Conservation (phyloP, 2,797 vertebrate genomes). For the Clarias laeviceps region DNA sequence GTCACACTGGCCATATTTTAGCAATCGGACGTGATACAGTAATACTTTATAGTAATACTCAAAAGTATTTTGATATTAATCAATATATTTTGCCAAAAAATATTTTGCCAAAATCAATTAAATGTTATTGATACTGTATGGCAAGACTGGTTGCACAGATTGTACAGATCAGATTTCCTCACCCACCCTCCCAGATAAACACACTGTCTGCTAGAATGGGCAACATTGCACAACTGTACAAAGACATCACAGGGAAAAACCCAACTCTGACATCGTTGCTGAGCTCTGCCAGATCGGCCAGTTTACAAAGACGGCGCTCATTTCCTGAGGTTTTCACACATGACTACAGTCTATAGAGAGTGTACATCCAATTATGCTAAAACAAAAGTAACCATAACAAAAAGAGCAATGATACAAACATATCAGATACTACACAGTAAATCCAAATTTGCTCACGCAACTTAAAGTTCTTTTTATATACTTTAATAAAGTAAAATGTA, state of each 20-base stretch:
- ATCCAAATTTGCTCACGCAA: too few relatives aligned
- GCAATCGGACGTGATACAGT: too few relatives aligned
- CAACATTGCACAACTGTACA: background rate
- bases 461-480: too few relatives aligned
- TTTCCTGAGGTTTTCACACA: background rate
- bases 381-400: background rate
- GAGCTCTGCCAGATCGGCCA: background rate
- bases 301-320: background rate
- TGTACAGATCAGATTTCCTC: background rate
- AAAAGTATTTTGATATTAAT: background rate
- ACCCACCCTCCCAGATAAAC: background rate
- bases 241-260: background rate
- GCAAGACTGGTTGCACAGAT: background rate
- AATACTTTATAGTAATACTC: too few relatives aligned
- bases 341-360: background rate
- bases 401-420: too few relatives aligned
- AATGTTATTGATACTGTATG: background rate
- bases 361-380: background rate
- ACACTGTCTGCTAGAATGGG: background rate
- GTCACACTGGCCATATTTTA: too few relatives aligned
- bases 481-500: too few relatives aligned
- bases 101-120: background rate
- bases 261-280: background rate
- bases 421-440: too few relatives aligned
- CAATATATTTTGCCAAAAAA: background rate